Evolutionary conservation across 1,140 invertebrate genomes (phyloP), one percentile per base, ranked within the genome.

Genomic region (Mizuhopecten yessoensis): DNA sequence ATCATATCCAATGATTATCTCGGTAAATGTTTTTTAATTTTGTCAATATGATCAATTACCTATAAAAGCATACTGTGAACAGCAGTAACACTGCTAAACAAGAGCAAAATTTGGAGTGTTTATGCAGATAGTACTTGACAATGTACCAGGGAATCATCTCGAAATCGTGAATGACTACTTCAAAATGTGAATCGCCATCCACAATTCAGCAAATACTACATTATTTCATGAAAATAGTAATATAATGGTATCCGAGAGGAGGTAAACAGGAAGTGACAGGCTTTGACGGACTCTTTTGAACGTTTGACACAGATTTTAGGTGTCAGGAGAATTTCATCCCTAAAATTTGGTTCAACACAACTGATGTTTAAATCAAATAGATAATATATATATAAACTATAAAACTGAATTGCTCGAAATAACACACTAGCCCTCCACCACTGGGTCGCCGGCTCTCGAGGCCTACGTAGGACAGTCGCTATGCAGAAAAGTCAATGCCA

Each of bases 61-160:
- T 94, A 91, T 93, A 94, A 89, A 94, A 94, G 34, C 94, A 33
- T 34, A 95, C 34, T 87, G 94, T 94, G 42, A 88, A 34, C 15
- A 94, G n/a, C 5, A 94, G 86, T 23, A 94, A 89, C 42, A 91
- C 91, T 29, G 34, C 90, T 20, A 93, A 87, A 87, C 91, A 90
- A 86, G 91, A 90, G 20, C 93, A 92, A 91, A 95, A 95, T 90
- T 94, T 95, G 15, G 91, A 89, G 89, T 95, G 95, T 88, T 92
- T 94, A 87, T 95, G 93, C 7, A 93, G 75, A 88, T 94, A 94
- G 92, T 91, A 91, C 90, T 95, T 95, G 86, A 95, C 75, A 10
- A 95, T 34, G 90, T 94, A 95, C 94, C 94, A 93, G 20, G 95
- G 95, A 90, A 95, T 94, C 94, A 95, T 95, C 17, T 93, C 92